Percentiles rank a stretch among this genome's conserved stretches.
Evolutionary conservation across 2,888 invertebrate species (phyloP).

Genomic region (Trimorus sp.): DNA sequence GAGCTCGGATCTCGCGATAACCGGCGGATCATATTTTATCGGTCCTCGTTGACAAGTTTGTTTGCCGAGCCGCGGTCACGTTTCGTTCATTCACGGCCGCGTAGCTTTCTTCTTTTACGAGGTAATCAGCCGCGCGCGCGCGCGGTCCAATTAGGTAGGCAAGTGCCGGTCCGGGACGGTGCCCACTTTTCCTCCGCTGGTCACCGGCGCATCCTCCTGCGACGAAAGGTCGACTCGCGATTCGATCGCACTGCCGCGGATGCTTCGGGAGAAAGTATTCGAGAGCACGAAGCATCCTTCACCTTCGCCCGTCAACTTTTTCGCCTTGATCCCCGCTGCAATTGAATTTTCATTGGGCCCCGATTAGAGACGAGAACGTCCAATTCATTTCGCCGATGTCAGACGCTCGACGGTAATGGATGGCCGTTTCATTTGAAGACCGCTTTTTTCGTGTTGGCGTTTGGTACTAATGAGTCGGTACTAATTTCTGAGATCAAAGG

Average conservation of each 20-base stretch:
- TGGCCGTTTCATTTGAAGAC: too few relatives aligned
- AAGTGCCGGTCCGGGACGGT: conserved; percentile 38
- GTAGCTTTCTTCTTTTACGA: conserved; percentile 60
- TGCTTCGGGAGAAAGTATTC: conserved; percentile 75
- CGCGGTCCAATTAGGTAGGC: conserved; percentile 54
- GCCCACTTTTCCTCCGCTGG: conserved; percentile 62
- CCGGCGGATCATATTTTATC: conserved; percentile 30
- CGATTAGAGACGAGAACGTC: too few relatives aligned
- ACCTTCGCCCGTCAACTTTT: conserved; percentile 74
- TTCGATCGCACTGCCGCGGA: conserved; percentile 58
- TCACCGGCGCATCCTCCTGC: conserved; percentile 40
- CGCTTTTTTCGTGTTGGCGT: too few relatives aligned
- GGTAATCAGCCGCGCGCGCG: conserved; percentile 39
- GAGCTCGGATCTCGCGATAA: not conserved
- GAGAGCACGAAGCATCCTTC: conserved; percentile 75
- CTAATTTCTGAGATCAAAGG: too few relatives aligned
- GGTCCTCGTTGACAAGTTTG: conserved; percentile 32
- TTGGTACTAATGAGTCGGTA: too few relatives aligned
- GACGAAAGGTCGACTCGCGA: conserved; percentile 59
- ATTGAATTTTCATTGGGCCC: not conserved
- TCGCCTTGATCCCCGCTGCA: conserved; percentile 70
- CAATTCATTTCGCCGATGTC: too few relatives aligned
- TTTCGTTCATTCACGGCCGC: conserved; percentile 25
- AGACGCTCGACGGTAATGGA: too few relatives aligned
- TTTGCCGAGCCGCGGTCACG: conserved; percentile 32